phyloP scores from a whole-genome alignment of 2,888 invertebrate genomes.

The Chrysotoxum bicinctum region DNA sequence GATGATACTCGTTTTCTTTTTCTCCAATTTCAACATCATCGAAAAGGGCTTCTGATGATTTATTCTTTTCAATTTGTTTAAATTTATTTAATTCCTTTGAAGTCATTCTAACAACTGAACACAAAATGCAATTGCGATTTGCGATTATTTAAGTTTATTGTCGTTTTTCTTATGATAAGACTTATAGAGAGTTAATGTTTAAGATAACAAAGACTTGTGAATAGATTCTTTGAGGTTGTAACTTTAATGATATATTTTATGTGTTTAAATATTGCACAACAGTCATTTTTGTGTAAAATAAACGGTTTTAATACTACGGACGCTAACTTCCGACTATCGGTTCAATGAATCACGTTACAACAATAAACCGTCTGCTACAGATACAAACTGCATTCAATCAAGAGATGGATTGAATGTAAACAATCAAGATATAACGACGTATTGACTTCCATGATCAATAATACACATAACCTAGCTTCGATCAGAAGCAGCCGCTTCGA shows the following conservation, averaged over 20 bases:
- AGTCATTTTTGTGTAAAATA: background rate
- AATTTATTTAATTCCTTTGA: constrained; percentile 15
- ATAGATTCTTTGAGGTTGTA: background rate
- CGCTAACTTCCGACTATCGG: background rate
- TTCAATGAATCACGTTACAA: background rate
- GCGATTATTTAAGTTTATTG: constrained; percentile 11
- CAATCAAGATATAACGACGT: background rate
- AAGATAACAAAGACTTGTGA: background rate
- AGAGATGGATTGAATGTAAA: background rate
- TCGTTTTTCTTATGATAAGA: constrained; percentile 11
- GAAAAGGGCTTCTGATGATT: background rate
- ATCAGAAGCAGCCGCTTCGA: background rate
- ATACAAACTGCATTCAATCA: background rate
- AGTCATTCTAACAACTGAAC: constrained; percentile 35
- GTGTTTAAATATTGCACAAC: background rate
- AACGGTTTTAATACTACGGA: background rate
- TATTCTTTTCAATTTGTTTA: background rate
- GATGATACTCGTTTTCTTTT: constrained; percentile 23
- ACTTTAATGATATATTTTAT: background rate
- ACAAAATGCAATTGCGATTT: constrained; percentile 1
- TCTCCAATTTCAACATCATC: constrained; percentile 20
- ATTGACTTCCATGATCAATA: too few species aligned
- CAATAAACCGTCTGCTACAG: background rate
- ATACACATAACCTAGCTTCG: background rate
- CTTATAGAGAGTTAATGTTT: background rate